These are phyloP conservation scores for Limnephilus auricula DNA, from an alignment of 2,888 invertebrate species.

Conservation along the genomic window DNA sequence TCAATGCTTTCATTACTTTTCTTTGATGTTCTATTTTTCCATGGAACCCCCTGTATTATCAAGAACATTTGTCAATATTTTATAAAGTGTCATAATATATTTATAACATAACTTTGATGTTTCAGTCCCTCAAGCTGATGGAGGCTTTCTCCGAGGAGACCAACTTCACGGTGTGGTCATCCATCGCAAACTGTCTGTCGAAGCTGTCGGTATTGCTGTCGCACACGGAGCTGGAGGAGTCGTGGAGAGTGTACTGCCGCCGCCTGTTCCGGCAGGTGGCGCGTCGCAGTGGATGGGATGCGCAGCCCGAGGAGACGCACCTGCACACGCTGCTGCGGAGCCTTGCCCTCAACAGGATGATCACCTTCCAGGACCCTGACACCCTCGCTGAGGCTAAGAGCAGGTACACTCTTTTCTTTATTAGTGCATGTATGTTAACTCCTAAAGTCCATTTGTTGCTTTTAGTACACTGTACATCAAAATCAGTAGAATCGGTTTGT, in stretches of 20 bases:
- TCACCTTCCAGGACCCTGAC: conserved; percentile 87
- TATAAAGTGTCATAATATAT: not conserved
- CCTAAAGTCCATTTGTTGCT: no score
- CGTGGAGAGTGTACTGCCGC: conserved; percentile 86
- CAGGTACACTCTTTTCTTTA: conserved; percentile 71
- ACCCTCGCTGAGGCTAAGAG: conserved; percentile 87
- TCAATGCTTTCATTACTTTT: no score
- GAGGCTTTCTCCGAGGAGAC: conserved; percentile 90
- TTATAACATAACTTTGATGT: conserved; percentile 53
- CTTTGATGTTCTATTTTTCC: no score
- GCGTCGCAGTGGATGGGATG: conserved; percentile 90
- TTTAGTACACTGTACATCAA: no score
- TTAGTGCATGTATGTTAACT: not conserved
- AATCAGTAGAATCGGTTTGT: no score
- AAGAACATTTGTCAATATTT: not conserved
- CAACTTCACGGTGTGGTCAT: conserved; percentile 96
- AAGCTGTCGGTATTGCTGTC: conserved; percentile 87
- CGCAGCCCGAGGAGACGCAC: conserved; percentile 89
- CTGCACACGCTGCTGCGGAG: conserved; percentile 91
- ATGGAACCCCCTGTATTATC: no score
- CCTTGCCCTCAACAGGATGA: conserved; percentile 89
- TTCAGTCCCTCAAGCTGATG: conserved; percentile 85
- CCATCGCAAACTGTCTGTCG: conserved; percentile 87
- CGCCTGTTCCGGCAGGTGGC: conserved; percentile 85
- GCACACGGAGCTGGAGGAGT: conserved; percentile 86